Percentiles rank a stretch among this genome's conserved stretches.
Conservation (phyloP, 2,797 vertebrate species). For the Nyctalus aviator region DNA sequence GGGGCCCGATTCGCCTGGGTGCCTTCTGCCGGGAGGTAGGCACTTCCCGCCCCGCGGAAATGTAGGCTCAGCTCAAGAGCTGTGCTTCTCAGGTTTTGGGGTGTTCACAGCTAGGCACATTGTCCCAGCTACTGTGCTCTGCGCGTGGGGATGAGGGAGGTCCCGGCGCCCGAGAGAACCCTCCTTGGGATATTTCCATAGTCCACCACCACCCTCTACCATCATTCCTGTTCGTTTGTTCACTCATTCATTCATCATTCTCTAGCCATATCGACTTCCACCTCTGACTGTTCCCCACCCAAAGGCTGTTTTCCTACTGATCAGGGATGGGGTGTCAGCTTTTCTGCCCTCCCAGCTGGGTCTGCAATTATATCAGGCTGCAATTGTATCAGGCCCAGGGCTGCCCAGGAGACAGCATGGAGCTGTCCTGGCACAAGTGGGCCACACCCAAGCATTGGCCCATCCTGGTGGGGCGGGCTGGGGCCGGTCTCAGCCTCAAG, state of each 20-base stretch:
- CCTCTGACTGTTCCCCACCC: neutral
- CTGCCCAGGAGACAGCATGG: conserved; percentile 42
- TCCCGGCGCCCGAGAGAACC: neutral
- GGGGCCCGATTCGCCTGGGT: neutral
- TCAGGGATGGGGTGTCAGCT: neutral
- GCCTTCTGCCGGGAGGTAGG: neutral
- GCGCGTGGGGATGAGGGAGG: neutral
- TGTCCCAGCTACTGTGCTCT: neutral
- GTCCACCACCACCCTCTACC: neutral
- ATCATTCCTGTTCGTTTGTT: neutral
- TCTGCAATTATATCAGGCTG: neutral
- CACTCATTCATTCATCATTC: conserved; percentile 12
- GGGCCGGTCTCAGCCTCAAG: conserved; percentile 11
- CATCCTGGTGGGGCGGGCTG: neutral
- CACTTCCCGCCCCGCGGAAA: neutral
- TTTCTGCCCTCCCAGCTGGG: neutral
- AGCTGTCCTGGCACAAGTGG: conserved; percentile 66
- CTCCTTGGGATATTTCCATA: neutral
- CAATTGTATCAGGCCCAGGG: neutral
- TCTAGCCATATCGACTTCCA: neutral
- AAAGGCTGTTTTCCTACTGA: neutral
- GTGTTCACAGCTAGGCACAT: neutral
- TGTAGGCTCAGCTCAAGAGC: neutral
- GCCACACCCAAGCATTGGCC: conserved; percentile 57
- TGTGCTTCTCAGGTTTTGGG: neutral